Evolutionary conservation across 2,797 vertebrate genomes (phyloP).

Genomic region (Morus bassanus): DNA sequence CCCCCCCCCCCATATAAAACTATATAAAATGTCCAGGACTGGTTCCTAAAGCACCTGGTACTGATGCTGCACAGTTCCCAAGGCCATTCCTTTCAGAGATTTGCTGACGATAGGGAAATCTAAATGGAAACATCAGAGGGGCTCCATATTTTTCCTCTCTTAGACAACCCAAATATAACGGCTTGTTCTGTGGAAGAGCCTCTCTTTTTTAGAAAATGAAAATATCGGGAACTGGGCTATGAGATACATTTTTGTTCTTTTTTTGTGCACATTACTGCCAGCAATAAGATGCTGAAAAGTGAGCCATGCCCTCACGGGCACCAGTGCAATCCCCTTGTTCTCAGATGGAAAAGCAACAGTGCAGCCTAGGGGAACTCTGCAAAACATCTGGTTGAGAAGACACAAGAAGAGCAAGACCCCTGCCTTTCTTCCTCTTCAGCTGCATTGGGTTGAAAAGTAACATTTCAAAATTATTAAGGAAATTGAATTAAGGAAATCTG

Average conservation of each 20-base stretch:
- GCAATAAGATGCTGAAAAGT: neutral
- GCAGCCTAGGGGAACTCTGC: slow-evolving; percentile 6
- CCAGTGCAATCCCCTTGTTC: neutral
- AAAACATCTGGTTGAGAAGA: neutral
- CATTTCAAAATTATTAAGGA: neutral
- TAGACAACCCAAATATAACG: neutral
- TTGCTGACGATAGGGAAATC: neutral
- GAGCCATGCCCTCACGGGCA: neutral
- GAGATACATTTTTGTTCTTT: neutral
- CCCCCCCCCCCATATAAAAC: neutral
- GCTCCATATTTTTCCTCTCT: neutral
- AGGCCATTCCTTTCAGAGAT: neutral
- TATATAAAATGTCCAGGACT: neutral
- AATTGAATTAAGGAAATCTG: neutral
- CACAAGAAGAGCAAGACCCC: neutral
- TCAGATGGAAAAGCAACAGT: slow-evolving; percentile 37
- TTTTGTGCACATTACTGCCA: neutral
- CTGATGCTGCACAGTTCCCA: neutral
- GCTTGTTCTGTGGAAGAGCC: neutral
- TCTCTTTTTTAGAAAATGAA: neutral
- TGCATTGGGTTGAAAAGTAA: neutral
- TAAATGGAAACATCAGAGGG: neutral
- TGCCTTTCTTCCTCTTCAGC: neutral
- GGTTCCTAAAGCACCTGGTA: neutral
- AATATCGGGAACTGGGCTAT: neutral